Evolutionary conservation across 2,113 vertebrate genomes (phyloP).

Genomic region (Tetraodon nigroviridis): DNA sequence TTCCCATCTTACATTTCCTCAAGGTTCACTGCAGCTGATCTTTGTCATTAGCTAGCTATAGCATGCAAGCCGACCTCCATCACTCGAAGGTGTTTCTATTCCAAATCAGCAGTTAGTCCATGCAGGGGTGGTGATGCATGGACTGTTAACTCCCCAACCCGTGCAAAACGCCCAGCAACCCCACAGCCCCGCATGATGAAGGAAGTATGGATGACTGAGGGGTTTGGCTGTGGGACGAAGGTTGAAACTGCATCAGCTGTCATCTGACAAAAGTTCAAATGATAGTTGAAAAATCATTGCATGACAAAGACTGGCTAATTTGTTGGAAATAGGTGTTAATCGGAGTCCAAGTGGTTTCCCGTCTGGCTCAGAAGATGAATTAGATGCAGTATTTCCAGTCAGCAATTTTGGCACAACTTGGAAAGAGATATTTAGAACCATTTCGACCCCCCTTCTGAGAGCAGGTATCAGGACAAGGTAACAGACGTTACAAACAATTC

Average conservation of each 20-base stretch:
- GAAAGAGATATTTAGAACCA: no score
- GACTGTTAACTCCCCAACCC: conserved; percentile 27
- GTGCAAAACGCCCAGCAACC: conserved; percentile 9
- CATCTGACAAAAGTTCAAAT: conserved; percentile 25
- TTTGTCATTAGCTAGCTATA: conserved; percentile 27
- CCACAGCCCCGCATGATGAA: conserved; percentile 40
- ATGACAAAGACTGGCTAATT: conserved; percentile 15
- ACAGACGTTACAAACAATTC: no score
- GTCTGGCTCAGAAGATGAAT: not conserved
- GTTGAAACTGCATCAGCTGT: conserved; percentile 20
- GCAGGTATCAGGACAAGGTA: no score
- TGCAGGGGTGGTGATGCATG: conserved; percentile 38
- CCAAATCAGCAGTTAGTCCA: conserved; percentile 5
- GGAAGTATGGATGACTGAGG: conserved; percentile 12
- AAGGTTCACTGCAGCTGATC: conserved; percentile 10
- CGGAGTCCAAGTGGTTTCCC: not conserved
- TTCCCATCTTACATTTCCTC: conserved; percentile 16
- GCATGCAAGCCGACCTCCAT: conserved; percentile 13
- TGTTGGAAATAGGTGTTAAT: conserved; percentile 35
- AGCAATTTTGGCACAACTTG: no score
- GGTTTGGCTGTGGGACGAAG: conserved; percentile 28
- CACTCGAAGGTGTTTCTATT: conserved; percentile 9
- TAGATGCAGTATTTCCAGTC: not conserved
- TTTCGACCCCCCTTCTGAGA: no score
- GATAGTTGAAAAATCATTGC: conserved; percentile 22